Evolutionary conservation across 1,140 invertebrate species (phyloP), one percentile per base, ranked within the genome.

Genomic region (Thalassaphorura encarpata): DNA sequence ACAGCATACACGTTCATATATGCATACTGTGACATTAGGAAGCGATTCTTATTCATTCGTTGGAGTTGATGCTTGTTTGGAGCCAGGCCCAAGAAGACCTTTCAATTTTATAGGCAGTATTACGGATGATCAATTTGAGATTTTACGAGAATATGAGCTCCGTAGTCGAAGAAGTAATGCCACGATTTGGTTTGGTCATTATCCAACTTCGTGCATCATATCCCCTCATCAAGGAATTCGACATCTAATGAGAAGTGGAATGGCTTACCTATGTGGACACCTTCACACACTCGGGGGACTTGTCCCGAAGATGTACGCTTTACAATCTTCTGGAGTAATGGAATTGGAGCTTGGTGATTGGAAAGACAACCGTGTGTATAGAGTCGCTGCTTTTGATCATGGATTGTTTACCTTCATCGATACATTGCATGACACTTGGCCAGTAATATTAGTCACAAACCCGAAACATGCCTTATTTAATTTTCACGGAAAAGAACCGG

Each of bases 301-400:
- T 2, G 80, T 89, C 2, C 81, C 82, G 15, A 76, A 83, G 59
- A 94, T 96, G 90, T 92, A 93, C 67, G 85, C 87, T 1, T 73
- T 86, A 61, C 89, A 91, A 68, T 79, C 83, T 57, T 77, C 75
- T 59, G 89, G 90, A 6, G 40, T 54, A 6, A 47, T 63, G 4
- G 91, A 95, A 74, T 72, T 95, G 42, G 92, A 96, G 75, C 74
- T 95, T 36, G 88, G 82, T 24, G 92, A 96, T 75, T 96, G 90
- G 90, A 95, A 90, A 74, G 85, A 91, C 68, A 88, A 85, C 68
- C 77, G 91, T 73, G 80, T 86, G 84, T 87, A 78, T 73, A 79
- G 90, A 19, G 67, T 96, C 24, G 78, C 80, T 40, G 87, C 85
- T 23, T 79, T 95, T 58, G 91, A 96, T 72, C 84, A 93, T 72